phyloP scores from a whole-genome alignment of 2,888 invertebrate genomes.

The Agrotis exclamationis region DNA sequence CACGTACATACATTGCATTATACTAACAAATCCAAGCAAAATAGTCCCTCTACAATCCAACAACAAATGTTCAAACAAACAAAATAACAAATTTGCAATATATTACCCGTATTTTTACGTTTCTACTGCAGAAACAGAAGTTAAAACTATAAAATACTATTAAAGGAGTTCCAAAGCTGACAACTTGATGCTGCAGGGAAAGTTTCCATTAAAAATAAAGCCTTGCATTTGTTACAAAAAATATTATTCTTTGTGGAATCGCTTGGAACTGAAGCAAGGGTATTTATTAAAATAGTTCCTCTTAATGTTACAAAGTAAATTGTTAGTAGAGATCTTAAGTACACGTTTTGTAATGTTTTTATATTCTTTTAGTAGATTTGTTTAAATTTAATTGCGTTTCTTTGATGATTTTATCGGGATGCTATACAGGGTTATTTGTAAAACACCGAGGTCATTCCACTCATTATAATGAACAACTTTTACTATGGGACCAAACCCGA shows the following conservation, averaged over 20 bases:
- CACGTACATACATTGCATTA: not conserved
- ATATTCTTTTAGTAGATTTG: not conserved
- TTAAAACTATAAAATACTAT: slow-evolving; percentile 65
- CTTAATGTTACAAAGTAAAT: slow-evolving; percentile 46
- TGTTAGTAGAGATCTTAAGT: slow-evolving; percentile 35
- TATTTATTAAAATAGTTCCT: slow-evolving; percentile 57
- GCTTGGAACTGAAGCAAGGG: slow-evolving; percentile 35
- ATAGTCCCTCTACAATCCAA: not conserved
- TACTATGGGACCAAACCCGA: too few species aligned
- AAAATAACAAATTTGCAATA: slow-evolving; percentile 40
- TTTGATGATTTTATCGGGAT: not conserved
- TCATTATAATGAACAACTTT: too few species aligned
- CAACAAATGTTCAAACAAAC: slow-evolving; percentile 9
- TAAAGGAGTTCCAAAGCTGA: slow-evolving; percentile 63
- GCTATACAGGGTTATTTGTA: too few species aligned
- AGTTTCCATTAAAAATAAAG: slow-evolving; percentile 67
- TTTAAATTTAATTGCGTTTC: not conserved
- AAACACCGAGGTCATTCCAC: too few species aligned
- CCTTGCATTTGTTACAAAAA: slow-evolving; percentile 63
- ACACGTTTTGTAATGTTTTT: not conserved
- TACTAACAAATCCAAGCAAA: not conserved
- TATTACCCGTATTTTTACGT: slow-evolving; percentile 48
- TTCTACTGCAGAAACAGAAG: slow-evolving; percentile 45
- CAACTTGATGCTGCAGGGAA: slow-evolving; percentile 60
- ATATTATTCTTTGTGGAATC: slow-evolving; percentile 61